These are phyloP conservation scores for Sinopyrophorus schimmeli DNA, from an alignment of 2,888 invertebrate genomes.

Conservation along the genomic window DNA sequence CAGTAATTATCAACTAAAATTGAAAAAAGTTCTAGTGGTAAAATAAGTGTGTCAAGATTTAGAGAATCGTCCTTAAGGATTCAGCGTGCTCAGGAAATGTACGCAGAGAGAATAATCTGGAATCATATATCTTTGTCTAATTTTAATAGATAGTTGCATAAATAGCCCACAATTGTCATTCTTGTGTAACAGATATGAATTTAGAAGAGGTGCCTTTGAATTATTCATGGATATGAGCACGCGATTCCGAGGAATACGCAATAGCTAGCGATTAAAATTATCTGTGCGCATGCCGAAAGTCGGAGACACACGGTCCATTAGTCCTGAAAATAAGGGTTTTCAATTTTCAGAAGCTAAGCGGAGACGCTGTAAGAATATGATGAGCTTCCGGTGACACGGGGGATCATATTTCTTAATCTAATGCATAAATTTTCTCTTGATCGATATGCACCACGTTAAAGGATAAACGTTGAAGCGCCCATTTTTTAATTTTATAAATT, in stretches of 20 bases:
- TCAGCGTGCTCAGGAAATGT: too few species aligned
- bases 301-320: constrained; percentile 27
- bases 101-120: too few species aligned
- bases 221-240: constrained; percentile 22
- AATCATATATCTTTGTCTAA: constrained; percentile 17
- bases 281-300: constrained; percentile 29
- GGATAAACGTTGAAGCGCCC: constrained; percentile 2
- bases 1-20: too few species aligned
- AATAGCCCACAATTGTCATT: constrained; percentile 26
- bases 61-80: too few species aligned
- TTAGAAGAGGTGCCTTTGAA: constrained; percentile 22
- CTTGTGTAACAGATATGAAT: constrained; percentile 29
- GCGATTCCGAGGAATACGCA: constrained; percentile 22
- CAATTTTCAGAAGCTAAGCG: constrained; percentile 26
- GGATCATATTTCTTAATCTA: constrained; percentile 30
- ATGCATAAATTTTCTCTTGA: constrained; percentile 25
- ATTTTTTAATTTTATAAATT: too few species aligned
- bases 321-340: constrained; percentile 28
- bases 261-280: constrained; percentile 29
- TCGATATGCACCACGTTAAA: constrained; percentile 15
- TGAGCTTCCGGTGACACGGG: constrained; percentile 25
- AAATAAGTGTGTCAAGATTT: too few species aligned
- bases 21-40: too few species aligned
- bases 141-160: constrained; percentile 21
- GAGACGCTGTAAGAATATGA: constrained; percentile 23